Evolutionary conservation across 2,888 invertebrate species (phyloP).

Genomic region (Agrochola macilenta): DNA sequence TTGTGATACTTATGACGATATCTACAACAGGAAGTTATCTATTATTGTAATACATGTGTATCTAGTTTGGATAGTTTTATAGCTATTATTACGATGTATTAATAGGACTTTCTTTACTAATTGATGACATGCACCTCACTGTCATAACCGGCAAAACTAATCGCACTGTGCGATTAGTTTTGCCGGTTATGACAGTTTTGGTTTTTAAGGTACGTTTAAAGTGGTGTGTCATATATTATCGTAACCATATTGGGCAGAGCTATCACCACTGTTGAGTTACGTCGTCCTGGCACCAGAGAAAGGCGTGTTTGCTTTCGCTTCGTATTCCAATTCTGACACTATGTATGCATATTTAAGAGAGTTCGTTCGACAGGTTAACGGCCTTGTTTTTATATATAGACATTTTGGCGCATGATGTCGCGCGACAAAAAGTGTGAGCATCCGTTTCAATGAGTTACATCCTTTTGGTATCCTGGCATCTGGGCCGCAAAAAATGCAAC

Average conservation of each 20-base stretch:
- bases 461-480: constrained; percentile 45
- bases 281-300: constrained; percentile 61
- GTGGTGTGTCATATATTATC: constrained; percentile 33
- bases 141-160: too few relatives aligned
- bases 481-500: constrained; percentile 37
- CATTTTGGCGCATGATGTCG: constrained; percentile 57
- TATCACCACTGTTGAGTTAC: constrained; percentile 46
- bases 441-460: constrained; percentile 52
- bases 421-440: constrained; percentile 50
- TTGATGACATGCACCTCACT: constrained; percentile 21
- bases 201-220: constrained; percentile 21
- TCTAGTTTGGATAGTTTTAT: constrained; percentile 21
- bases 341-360: constrained; percentile 60
- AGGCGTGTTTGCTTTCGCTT: constrained; percentile 65
- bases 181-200: constrained; percentile 16
- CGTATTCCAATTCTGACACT: constrained; percentile 57
- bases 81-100: constrained; percentile 18
- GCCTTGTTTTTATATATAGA: constrained; percentile 61
- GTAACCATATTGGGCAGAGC: constrained; percentile 35
- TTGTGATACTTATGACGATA: constrained; percentile 22
- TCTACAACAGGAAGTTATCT: constrained; percentile 35
- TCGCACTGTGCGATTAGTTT: constrained; percentile 37
- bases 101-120: constrained; percentile 33
- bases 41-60: constrained; percentile 26
- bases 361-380: constrained; percentile 59